A percentile compares a stretch with the other conserved stretches of the same genome.
phyloP scores from a whole-genome alignment of 2,113 vertebrate species.

The Pagrus major region DNA sequence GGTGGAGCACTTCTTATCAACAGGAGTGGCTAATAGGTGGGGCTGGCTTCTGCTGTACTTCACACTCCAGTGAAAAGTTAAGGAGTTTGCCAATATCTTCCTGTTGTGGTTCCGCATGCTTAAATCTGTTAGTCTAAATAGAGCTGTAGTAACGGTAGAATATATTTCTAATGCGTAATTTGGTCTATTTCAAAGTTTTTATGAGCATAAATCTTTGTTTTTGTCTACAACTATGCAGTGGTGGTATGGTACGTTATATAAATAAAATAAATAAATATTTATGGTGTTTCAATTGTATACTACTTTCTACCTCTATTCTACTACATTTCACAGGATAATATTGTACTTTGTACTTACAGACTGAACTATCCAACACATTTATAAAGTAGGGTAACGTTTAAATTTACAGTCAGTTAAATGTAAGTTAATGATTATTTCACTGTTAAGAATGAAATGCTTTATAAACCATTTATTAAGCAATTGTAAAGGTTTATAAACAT shows the following conservation, averaged over 20 bases:
- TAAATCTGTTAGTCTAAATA: not conserved
- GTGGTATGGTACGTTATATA: too few species aligned
- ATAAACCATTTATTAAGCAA: too few species aligned
- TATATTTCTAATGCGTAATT: not conserved
- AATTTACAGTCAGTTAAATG: too few species aligned
- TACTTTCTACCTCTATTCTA: not conserved
- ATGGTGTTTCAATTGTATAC: not conserved
- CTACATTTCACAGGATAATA: not conserved
- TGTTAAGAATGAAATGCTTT: too few species aligned
- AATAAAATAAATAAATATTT: too few species aligned
- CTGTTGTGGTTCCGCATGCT: not conserved
- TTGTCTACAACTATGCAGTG: not conserved
- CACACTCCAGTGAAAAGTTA: too few species aligned
- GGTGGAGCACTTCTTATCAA: conserved; percentile 59
- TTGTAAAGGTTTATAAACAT: too few species aligned
- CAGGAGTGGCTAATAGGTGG: conserved; percentile 35
- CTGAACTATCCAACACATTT: too few species aligned
- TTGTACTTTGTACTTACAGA: not conserved
- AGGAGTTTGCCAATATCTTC: not conserved
- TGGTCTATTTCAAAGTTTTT: not conserved
- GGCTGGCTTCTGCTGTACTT: not conserved
- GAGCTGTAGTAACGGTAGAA: not conserved
- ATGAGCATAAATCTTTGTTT: not conserved
- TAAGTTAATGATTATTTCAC: too few species aligned
- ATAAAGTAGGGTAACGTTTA: too few species aligned